Percentiles rank a stretch among this genome's conserved stretches.
These are phyloP conservation scores for Campylorhamphus procurvoides DNA, from an alignment of 2,113 vertebrate species.

Conservation along the genomic window DNA sequence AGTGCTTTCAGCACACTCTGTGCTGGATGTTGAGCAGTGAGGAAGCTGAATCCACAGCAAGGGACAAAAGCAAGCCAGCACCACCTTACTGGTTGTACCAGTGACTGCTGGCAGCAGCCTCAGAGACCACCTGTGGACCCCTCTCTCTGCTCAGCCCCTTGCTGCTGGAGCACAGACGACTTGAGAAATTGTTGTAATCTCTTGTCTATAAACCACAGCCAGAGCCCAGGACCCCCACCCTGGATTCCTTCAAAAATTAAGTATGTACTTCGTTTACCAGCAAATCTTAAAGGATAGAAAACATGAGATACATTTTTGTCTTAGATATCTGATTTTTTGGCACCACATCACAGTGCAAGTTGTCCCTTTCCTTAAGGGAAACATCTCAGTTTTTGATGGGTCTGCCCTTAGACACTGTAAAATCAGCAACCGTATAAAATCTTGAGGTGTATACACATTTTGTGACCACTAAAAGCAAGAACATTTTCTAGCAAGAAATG, in stretches of 20 bases:
- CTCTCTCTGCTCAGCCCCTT: not conserved
- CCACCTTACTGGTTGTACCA: not conserved
- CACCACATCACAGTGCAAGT: rapidly evolving
- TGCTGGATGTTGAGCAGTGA: not conserved
- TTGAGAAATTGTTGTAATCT: not conserved
- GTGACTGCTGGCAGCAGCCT: not conserved
- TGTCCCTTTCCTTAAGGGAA: not conserved
- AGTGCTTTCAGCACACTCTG: not conserved
- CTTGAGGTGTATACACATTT: rapidly evolving
- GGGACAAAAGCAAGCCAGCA: not conserved
- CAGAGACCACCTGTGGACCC: not conserved
- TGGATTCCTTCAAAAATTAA: not conserved
- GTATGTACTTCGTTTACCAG: not conserved
- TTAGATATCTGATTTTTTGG: not conserved
- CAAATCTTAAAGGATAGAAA: not conserved
- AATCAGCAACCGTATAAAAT: not conserved
- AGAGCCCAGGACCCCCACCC: not conserved
- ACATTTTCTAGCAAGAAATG: not conserved
- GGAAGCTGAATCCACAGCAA: not conserved
- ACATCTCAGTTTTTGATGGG: not conserved
- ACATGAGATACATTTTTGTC: not conserved
- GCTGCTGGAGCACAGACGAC: not conserved
- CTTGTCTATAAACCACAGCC: not conserved
- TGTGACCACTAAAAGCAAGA: not conserved
- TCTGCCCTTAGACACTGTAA: not conserved